Conservation (phyloP, 30 jellyfish, hydroid and myxozoan species). For the Cassiopea xamachana region DNA sequence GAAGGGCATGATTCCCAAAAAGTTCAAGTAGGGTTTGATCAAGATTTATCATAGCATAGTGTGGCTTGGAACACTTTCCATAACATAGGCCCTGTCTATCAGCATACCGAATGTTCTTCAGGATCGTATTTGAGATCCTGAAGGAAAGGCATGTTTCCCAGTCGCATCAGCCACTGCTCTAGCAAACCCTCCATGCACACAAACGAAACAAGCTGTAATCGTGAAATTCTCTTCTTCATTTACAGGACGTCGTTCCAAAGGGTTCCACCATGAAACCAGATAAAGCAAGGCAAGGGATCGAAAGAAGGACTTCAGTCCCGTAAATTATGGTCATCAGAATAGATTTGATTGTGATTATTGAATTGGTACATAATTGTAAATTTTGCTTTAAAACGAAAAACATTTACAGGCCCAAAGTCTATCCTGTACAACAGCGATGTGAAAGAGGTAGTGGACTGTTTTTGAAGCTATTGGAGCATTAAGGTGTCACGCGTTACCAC, state of each 20-base stretch:
- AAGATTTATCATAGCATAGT: too few species aligned
- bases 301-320: slow-evolving; percentile 29
- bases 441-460: background rate
- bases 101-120: too few species aligned
- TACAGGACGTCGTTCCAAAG: slow-evolving; percentile 67
- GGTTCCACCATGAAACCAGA: slow-evolving; percentile 8
- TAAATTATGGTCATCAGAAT: background rate
- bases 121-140: too few species aligned
- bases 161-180: too few species aligned
- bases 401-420: background rate
- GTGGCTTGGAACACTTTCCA: too few species aligned
- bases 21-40: too few species aligned
- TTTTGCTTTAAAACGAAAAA: background rate
- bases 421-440: background rate
- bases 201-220: too few species aligned
- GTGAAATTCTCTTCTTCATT: background rate
- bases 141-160: too few species aligned
- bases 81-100: too few species aligned
- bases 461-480: background rate
- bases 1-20: too few species aligned
- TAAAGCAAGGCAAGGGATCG: background rate
- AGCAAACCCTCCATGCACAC: too few species aligned
- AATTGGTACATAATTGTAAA: background rate
- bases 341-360: background rate
- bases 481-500: too few species aligned